A percentile compares a stretch with the other conserved stretches of the same genome.
phyloP scores from a whole-genome alignment of 2,113 vertebrate species.

The Megaptera novaeangliae region DNA sequence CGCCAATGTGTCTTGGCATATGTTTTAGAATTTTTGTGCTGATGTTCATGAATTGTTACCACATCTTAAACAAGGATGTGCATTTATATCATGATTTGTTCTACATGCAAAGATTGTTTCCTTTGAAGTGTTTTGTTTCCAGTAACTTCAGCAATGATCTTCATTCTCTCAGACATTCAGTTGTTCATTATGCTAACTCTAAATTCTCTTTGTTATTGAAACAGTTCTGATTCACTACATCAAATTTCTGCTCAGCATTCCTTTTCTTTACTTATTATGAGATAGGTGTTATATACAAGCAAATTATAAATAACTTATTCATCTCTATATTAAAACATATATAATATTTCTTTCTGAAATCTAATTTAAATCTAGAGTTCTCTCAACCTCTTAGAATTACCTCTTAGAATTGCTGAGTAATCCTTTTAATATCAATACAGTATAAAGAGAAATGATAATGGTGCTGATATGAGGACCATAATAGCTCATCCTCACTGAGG shows the following conservation, averaged over 20 bases:
- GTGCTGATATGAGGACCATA: background rate
- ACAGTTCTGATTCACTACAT: background rate
- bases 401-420: background rate
- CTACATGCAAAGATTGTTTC: background rate
- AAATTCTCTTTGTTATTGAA: background rate
- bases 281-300: background rate
- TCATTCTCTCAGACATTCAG: background rate
- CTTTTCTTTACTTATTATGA: background rate
- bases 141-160: background rate
- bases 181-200: background rate
- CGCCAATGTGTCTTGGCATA: background rate
- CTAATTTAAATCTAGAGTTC: background rate
- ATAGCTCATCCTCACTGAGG: background rate
- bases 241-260: background rate
- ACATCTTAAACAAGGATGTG: background rate
- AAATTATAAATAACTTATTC: background rate
- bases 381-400: no score
- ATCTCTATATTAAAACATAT: background rate
- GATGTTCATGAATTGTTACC: background rate
- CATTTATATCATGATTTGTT: background rate
- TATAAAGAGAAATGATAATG: background rate
- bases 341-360: background rate
- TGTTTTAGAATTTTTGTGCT: background rate
- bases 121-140: background rate
- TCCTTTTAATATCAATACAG: background rate